A percentile compares a stretch with the other conserved stretches of the same genome.
Conservation (phyloP, 2,888 invertebrate species). For the Drosophila testacea region DNA sequence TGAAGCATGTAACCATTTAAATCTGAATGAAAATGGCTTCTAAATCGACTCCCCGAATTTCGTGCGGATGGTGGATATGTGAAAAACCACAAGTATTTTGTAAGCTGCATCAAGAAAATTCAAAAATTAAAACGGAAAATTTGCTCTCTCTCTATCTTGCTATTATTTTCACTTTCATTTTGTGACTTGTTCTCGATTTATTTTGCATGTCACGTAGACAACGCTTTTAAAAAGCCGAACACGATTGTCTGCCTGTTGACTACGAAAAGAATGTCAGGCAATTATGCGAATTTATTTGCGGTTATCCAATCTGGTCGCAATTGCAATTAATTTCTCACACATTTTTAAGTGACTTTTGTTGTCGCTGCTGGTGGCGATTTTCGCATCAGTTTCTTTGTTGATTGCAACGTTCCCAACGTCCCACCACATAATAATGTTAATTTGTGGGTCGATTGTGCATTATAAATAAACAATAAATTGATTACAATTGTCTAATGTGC, state of each 20-base stretch:
- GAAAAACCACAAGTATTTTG: no score
- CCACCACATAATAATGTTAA: slow-evolving; percentile 9
- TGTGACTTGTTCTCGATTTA: slow-evolving; percentile 4
- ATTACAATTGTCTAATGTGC: slow-evolving; percentile 23
- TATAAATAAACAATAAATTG: slow-evolving; percentile 11
- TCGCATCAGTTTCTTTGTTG: slow-evolving; percentile 13
- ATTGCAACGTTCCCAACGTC: slow-evolving; percentile 25
- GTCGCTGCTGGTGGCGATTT: slow-evolving; percentile 9
- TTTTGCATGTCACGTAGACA: slow-evolving; percentile 26
- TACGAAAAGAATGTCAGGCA: slow-evolving; percentile 39
- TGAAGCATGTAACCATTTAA: slow-evolving; percentile 39
- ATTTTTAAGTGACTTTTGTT: slow-evolving; percentile 57
- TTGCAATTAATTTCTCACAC: slow-evolving; percentile 74
- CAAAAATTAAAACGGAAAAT: neutral
- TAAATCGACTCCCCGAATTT: slow-evolving; percentile 29
- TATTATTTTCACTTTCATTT: neutral
- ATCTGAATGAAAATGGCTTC: slow-evolving; percentile 48
- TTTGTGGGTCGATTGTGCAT: slow-evolving; percentile 10
- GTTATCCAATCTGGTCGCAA: slow-evolving; percentile 64
- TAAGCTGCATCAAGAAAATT: neutral
- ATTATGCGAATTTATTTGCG: slow-evolving; percentile 63
- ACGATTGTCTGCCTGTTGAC: neutral
- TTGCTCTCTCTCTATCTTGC: neutral
- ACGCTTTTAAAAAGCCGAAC: slow-evolving; percentile 30
- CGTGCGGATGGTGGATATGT: no score